Base-by-base conservation (phyloP, 2,888 invertebrate species). In the Scaptomyza polygonia region DNA sequence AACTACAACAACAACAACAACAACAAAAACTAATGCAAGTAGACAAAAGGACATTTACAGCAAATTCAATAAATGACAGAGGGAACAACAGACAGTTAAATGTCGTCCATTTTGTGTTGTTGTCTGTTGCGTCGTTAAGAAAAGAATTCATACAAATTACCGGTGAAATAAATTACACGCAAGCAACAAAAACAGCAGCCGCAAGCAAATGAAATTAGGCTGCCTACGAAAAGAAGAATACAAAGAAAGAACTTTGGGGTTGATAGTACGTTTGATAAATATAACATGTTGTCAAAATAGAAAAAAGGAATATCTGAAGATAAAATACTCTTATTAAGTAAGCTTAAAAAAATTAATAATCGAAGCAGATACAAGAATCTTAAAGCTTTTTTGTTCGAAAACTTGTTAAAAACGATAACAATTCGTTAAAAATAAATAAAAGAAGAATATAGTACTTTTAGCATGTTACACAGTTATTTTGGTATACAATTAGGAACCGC, bases 111-210 rank as follows among this genome's bases (percentile, higher is more conserved):
- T 86, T 70, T 76, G 53, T 73, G 67, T 65, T 61, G 64, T 77
- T 77, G 74, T 64, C 62, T 58, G 25, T 47, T 49, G 36, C 61
- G 69, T 56, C 47, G 62, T 55, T 68, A 85, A 73, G 66, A 67
- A 69, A 82, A 66, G 77, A 85, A 85, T 85, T 82, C 70, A 79
- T 75, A 78, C 78, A 84, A 84, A 84, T 87, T 87, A 82, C 78
- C 70, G 80, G 83, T 67, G 67, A 85, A 85, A 87, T 84, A 84
- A 85, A 85, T 84, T 72, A 77, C 57, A 56, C 63, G 57, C 53
- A 36, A 29, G 47, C 65, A 53, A 49, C 62, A 61, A 52, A 36
- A 57, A 36, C 40, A 11, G 29, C 48, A 34, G 34, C 51, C 48
- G 59, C 64, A 64, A 63, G 68, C 48, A 79, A 79, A 87, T 81